Conservation (phyloP, 2,888 invertebrate species). For the Cheilosia vulpina region DNA sequence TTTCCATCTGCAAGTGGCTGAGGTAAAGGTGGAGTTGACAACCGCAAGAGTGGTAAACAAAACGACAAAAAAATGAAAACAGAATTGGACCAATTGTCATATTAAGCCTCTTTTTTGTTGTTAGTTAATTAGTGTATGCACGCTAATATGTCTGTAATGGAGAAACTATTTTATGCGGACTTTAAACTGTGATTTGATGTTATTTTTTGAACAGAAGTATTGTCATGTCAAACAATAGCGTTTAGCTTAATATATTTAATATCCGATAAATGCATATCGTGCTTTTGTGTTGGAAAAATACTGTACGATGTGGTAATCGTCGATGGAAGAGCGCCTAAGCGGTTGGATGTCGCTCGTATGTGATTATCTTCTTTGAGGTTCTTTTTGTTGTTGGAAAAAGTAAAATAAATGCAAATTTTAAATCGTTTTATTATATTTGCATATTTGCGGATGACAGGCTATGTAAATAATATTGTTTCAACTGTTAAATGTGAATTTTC, state of each 20-base stretch:
- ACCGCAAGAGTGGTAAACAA: slow-evolving; percentile 5
- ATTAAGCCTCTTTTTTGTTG: slow-evolving; percentile 24
- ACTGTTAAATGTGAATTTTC: too few relatives aligned
- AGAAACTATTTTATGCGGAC: slow-evolving; percentile 47
- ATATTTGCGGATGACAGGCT: too few relatives aligned
- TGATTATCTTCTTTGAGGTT: too few relatives aligned
- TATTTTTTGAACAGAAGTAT: slow-evolving; percentile 6
- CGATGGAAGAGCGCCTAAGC: too few relatives aligned
- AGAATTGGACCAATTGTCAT: slow-evolving; percentile 17
- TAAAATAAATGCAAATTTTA: too few relatives aligned
- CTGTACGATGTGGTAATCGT: too few relatives aligned
- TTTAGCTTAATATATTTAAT: neutral
- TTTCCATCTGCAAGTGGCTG: slow-evolving; percentile 38
- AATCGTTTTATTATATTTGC: too few relatives aligned
- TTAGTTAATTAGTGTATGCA: slow-evolving; percentile 32
- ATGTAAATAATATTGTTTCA: too few relatives aligned
- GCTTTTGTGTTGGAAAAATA: neutral
- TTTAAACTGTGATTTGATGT: neutral
- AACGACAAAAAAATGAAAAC: too few relatives aligned
- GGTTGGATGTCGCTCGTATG: too few relatives aligned
- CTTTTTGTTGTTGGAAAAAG: too few relatives aligned
- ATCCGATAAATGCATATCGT: neutral
- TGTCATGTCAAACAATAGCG: slow-evolving; percentile 24
- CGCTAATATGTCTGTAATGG: slow-evolving; percentile 49
- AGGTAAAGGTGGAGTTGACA: slow-evolving; percentile 36